Conservation (phyloP, 2,888 invertebrate genomes). For the Quadroppia sp. region DNA sequence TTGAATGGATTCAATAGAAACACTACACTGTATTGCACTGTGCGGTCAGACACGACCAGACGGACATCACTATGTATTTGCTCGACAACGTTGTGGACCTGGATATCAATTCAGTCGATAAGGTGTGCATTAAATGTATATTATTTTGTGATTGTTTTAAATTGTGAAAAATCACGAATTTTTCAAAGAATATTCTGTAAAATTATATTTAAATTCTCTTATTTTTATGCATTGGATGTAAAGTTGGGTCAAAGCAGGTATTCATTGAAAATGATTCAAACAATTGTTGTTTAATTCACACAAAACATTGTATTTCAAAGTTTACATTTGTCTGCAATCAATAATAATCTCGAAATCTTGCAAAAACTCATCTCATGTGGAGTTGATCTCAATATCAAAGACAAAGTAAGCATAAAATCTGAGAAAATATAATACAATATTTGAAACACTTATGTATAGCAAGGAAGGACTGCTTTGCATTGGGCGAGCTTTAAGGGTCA, state of each 20-base stretch:
- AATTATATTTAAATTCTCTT: neutral
- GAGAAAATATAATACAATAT: neutral
- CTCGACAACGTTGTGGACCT: constrained; percentile 63
- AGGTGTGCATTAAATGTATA: constrained; percentile 51
- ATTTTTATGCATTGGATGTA: constrained; percentile 39
- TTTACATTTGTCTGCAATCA: constrained; percentile 69
- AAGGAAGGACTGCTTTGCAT: constrained; percentile 65
- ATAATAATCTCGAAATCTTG: constrained; percentile 66
- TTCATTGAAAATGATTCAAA: neutral
- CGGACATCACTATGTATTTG: constrained; percentile 63
- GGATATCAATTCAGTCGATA: constrained; percentile 61
- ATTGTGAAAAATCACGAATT: too few species aligned
- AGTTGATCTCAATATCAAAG: constrained; percentile 64
- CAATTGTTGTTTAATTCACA: neutral
- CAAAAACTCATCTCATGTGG: constrained; percentile 64
- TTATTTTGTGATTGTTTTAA: neutral
- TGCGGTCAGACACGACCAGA: constrained; percentile 66
- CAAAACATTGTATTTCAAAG: constrained; percentile 60
- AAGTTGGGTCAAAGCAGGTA: constrained; percentile 31
- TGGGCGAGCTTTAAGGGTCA: constrained; percentile 67
- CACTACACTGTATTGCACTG: constrained; percentile 66
- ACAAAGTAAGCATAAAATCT: constrained; percentile 60
- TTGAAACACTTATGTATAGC: constrained; percentile 53
- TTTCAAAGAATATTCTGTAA: too few species aligned
- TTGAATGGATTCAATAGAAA: constrained; percentile 47